Base-by-base conservation (phyloP, 2,113 vertebrate species). In the Rhea americana region DNA sequence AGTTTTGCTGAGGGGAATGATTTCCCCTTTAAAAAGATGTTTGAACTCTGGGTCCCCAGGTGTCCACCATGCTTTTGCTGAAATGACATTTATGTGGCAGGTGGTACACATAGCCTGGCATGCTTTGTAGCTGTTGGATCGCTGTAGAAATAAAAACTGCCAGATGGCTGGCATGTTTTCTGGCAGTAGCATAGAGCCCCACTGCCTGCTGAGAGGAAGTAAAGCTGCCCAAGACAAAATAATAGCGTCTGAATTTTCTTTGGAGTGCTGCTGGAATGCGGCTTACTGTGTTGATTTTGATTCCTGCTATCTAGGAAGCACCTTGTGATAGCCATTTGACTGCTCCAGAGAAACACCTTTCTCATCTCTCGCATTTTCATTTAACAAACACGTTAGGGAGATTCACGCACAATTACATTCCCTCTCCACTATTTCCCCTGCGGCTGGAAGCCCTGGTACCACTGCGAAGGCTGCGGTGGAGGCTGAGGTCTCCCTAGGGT, bases 31-130 rank as follows among this genome's bases (percentile, higher is more conserved):
- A 9, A 62, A 72, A 41, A 45, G 77, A 35, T 26, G 83, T 88
- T 28, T 83, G 85, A 88, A 11, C 82, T 62, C 72, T 48, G 61
- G 39, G 77, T 92, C 87, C 93, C 93, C 90, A 90, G 93, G 93
- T 87, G 95, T 20, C 90, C 87, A 30, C 81, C 91, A 89, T 75
- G 74, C 72, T 59, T 94, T 32, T 81, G 71, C 82, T 65, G 91
- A 66, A 63, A 45, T 87, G 94, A 89, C 93, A 85, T 87, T 83
- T 75, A 20, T 17, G 67, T 94, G 91, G 96, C 95, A 96, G 96
- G 94, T 94, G 94, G 96, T 87, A 90, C 95, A 93, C 90, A 94
- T 59, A 91, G 89, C 72, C 95, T 96, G 93, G 93, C 91, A 96
- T 4, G 71, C 91, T 89, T 25, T 30, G 81, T 7, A 17, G 45